Evolutionary conservation across 2,797 vertebrate species (phyloP).

Genomic region (Novumbra hubbsi): DNA sequence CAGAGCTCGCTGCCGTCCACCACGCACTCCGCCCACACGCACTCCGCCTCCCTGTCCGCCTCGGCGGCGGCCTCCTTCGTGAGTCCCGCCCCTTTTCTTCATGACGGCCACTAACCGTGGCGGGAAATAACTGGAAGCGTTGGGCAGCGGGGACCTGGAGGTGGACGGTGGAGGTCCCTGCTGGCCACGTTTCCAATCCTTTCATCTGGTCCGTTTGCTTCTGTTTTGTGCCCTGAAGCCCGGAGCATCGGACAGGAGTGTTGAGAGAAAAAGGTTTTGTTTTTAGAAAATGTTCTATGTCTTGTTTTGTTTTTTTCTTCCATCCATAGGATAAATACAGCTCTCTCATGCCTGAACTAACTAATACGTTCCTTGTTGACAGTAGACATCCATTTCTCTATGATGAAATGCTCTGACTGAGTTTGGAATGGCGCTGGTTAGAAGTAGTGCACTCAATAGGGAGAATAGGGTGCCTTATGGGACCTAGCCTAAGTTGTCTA

Average conservation of each 20-base stretch:
- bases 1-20: conserved; percentile 53
- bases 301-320: conserved; percentile 8
- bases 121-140: too few relatives aligned
- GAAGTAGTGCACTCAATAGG: neutral
- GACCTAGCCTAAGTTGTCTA: neutral
- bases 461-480: neutral
- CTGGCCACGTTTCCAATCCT: too few relatives aligned
- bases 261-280: conserved; percentile 6
- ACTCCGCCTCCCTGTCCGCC: conserved; percentile 23
- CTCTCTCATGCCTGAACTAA: conserved; percentile 16
- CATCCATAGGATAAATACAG: conserved; percentile 1
- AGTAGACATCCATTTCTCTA: conserved; percentile 3
- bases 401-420: conserved; percentile 28
- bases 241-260: neutral
- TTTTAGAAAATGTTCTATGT: neutral
- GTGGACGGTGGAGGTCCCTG: too few relatives aligned
- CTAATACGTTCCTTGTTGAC: conserved; percentile 36
- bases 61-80: conserved; percentile 60
- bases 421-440: neutral
- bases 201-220: too few relatives aligned
- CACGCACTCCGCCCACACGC: conserved; percentile 38
- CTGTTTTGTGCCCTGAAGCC: neutral
- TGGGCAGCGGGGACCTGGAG: too few relatives aligned
- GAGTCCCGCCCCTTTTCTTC: conserved; percentile 43
- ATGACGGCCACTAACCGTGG: neutral